Conservation (phyloP, 2,113 vertebrate genomes). For the Melanerpes formicivorus region DNA sequence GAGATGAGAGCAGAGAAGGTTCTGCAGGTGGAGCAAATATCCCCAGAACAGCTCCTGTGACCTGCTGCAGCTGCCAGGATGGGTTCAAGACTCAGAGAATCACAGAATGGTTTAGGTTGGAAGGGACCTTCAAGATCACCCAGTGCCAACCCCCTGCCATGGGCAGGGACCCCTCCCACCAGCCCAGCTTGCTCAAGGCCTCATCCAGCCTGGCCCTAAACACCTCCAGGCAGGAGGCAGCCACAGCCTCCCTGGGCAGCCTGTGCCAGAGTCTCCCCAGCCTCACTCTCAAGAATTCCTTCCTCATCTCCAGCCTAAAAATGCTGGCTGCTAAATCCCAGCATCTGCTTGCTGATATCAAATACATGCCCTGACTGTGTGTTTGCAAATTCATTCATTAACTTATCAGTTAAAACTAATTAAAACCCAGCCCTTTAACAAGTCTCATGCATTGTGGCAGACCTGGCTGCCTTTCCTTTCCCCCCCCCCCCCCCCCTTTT, state of each 20-base stretch:
- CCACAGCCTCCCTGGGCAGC: no score
- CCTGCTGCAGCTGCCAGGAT: not conserved
- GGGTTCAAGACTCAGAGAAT: not conserved
- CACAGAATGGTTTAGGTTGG: no score
- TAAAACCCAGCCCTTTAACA: conserved; percentile 39
- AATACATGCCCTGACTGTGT: not conserved
- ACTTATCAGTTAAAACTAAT: conserved; percentile 65
- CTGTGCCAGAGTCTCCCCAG: no score
- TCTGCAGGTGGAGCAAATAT: not conserved
- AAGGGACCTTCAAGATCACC: no score
- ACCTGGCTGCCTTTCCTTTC: not conserved
- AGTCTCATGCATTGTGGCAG: conserved; percentile 44
- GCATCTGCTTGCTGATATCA: not conserved
- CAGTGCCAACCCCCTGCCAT: no score
- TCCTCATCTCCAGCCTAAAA: no score
- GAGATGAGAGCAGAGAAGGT: accelerated
- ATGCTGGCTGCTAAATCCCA: not conserved
- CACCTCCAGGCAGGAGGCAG: no score
- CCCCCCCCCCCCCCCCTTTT: not conserved
- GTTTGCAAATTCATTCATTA: conserved; percentile 61
- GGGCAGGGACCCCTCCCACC: no score
- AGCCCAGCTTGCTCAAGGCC: no score
- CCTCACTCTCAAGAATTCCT: no score
- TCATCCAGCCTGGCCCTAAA: no score
- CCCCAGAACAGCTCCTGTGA: not conserved